Evolutionary conservation across 2,113 vertebrate species (phyloP).

Genomic region (Eurystomus gularis): DNA sequence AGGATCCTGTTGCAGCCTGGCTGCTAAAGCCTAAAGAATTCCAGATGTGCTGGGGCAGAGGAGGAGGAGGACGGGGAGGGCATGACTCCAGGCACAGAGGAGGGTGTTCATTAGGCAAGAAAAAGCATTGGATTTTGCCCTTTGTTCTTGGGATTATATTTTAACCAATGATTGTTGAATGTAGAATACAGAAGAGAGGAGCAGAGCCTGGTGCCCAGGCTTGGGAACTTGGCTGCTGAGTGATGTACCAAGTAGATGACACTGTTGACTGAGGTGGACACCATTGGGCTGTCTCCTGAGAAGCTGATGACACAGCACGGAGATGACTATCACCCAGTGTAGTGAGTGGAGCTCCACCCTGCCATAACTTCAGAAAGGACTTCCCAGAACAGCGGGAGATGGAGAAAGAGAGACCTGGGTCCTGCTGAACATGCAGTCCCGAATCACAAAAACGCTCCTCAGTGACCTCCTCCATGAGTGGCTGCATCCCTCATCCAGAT

Average conservation of each 20-base stretch:
- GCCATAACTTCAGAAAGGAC: fast-evolving
- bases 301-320: neutral
- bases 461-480: neutral
- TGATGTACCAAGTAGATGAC: neutral
- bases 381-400: neutral
- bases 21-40: neutral
- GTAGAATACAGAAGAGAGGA: neutral
- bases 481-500: neutral
- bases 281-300: fast-evolving
- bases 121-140: neutral
- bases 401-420: neutral
- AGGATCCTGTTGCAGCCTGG: neutral
- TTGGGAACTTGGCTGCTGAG: neutral
- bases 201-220: neutral
- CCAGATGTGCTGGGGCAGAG: slow-evolving; percentile 14
- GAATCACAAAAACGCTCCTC: fast-evolving
- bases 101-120: neutral
- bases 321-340: neutral
- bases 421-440: neutral
- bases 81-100: neutral
- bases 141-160: neutral
- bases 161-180: neutral
- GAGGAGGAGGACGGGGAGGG: neutral
- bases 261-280: neutral
- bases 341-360: neutral